Evolutionary conservation across 1,140 invertebrate species (phyloP), one percentile per base, ranked within the genome.

Genomic region (Aphidius gifuensis): DNA sequence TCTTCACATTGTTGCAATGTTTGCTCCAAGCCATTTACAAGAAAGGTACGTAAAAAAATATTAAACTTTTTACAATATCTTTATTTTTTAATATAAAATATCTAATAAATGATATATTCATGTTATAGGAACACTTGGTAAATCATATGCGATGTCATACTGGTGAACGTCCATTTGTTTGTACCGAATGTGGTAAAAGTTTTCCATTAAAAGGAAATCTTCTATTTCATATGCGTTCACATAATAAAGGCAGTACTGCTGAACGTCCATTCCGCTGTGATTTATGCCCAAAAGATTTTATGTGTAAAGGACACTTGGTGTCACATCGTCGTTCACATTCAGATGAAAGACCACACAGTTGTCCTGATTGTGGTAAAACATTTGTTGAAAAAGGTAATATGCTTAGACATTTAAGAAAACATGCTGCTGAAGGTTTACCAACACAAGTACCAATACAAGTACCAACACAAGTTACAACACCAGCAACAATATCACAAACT

Each of bases 251-350:
- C 38, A 85, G 85, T 64, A 91, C 91, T 40, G 90, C 93, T 64
- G 92, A 96, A 73, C 82, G 96, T 61, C 94, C 95, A 0, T 98
- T 94, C 80, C 85, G 92, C 39, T 99, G 97, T 78, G 96, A 98
- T 69, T 85, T 98, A 50, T 99, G 97, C 74, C 91, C 92, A 39
- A 99, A 99, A 79, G 92, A 96, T 69, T 99, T 99, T 82, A 90
- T 97, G 79, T 91, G 95, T 76, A 97, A 98, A 83, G 94, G 95
- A 47, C 94, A 97, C 81, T 84, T 98, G 60, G 89, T 92, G 58
- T 90, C 91, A 2, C 95, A 97, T 75, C 85, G 93, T 68, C 86
- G 93, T 59, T 94, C 92, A 38, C 95, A 97, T 76, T 91, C 90
- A 16, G 92, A 92, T 47, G 92, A 94, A 72, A 83, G 90, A 64